phyloP scores from a whole-genome alignment of 1,140 invertebrate genomes.

The Leptoteleia sp. region DNA sequence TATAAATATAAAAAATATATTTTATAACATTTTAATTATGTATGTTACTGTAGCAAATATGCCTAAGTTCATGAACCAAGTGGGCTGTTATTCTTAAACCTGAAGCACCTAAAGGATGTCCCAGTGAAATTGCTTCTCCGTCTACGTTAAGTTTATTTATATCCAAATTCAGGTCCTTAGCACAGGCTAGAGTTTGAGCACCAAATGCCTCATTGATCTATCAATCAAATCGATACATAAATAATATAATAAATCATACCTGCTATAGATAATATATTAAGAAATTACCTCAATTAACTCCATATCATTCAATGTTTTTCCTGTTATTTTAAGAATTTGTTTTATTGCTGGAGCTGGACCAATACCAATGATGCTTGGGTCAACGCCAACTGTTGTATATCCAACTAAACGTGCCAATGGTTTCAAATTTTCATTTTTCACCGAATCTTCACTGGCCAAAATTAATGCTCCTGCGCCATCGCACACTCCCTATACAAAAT shows the following conservation, averaged over 20 bases:
- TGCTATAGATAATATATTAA: too few species aligned
- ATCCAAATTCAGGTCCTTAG: constrained; percentile 92
- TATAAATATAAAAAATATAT: neutral
- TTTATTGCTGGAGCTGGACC: constrained; percentile 96
- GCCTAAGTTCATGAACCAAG: constrained; percentile 96
- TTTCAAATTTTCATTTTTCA: constrained; percentile 89
- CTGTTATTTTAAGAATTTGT: constrained; percentile 87
- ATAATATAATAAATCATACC: too few species aligned
- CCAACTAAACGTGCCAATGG: constrained; percentile 89
- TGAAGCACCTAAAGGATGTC: constrained; percentile 97
- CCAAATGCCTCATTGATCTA: constrained; percentile 99
- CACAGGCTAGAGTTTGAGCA: constrained; percentile 93
- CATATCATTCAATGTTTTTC: constrained; percentile 91
- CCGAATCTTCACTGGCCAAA: constrained; percentile 93
- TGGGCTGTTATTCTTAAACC: constrained; percentile 96
- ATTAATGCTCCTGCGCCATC: constrained; percentile 97
- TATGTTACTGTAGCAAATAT: neutral
- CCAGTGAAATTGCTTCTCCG: constrained; percentile 98
- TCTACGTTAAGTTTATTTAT: constrained; percentile 96
- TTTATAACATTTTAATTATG: too few species aligned
- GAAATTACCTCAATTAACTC: constrained; percentile 97
- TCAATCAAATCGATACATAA: too few species aligned
- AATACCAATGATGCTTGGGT: constrained; percentile 94
- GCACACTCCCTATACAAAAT: constrained; percentile 95
- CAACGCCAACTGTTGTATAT: constrained; percentile 90